phyloP scores from a whole-genome alignment of 2,113 vertebrate genomes.

The Corydoras maculifer region DNA sequence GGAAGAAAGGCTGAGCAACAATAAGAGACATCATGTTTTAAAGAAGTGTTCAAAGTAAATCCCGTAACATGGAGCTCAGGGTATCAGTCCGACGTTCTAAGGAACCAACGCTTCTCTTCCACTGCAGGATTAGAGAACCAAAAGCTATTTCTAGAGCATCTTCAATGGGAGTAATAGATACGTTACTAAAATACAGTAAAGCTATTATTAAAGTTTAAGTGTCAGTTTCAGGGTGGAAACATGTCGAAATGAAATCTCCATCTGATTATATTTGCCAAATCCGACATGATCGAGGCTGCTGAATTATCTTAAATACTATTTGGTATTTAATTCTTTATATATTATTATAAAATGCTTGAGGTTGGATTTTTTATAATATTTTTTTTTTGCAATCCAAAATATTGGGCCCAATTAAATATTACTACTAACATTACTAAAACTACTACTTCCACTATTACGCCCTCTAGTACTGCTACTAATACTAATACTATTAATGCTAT shows the following conservation, averaged over 20 bases:
- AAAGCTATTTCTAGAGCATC: slow-evolving; percentile 40
- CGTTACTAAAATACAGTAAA: background rate
- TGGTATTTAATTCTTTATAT: too few species aligned
- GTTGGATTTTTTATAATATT: too few species aligned
- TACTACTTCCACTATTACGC: too few species aligned
- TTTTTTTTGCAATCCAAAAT: too few species aligned
- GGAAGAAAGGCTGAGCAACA: slow-evolving; percentile 30
- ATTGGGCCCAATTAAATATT: too few species aligned
- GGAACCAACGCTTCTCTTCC: slow-evolving; percentile 24
- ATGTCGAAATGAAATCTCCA: background rate
- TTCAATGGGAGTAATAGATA: slow-evolving; percentile 35
- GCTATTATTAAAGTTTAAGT: background rate
- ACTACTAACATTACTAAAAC: too few species aligned
- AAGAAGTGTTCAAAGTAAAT: slow-evolving; percentile 45
- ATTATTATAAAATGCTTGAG: too few species aligned
- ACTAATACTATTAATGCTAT: too few species aligned
- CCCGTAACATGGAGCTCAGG: slow-evolving; percentile 34
- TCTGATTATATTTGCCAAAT: background rate
- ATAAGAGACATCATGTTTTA: slow-evolving; percentile 34
- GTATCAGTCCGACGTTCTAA: slow-evolving; percentile 39
- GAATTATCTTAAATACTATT: too few species aligned
- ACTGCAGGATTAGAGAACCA: slow-evolving; percentile 29
- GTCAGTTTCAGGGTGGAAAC: background rate
- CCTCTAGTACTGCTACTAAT: too few species aligned
- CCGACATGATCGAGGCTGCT: too few species aligned